A percentile compares a stretch with the other conserved stretches of the same genome.
Evolutionary conservation across 2,888 invertebrate species (phyloP).

Genomic region (Leptinotarsa juncta): DNA sequence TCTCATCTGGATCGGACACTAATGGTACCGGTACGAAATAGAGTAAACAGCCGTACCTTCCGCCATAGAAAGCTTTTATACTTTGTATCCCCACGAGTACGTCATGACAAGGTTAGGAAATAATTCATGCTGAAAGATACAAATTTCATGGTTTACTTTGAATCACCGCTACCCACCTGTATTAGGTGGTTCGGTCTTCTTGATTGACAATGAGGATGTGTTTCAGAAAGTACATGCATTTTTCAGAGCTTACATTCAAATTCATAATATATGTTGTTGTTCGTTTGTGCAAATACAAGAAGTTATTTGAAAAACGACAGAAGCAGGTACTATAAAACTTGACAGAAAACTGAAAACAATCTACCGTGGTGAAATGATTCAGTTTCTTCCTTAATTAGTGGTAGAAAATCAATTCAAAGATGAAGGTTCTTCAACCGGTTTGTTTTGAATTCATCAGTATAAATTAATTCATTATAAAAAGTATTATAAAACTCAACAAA

Average conservation of each 20-base stretch:
- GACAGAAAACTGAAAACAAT: too few relatives aligned
- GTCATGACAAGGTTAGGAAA: conserved; percentile 53
- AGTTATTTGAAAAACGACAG: background rate
- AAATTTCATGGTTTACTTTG: background rate
- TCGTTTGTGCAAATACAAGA: background rate
- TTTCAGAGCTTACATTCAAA: background rate
- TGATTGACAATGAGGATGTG: background rate
- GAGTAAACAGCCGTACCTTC: conserved; percentile 58
- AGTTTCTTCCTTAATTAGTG: too few relatives aligned
- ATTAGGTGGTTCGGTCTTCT: background rate
- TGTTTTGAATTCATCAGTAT: too few relatives aligned
- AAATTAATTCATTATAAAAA: too few relatives aligned
- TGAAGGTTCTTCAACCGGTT: too few relatives aligned
- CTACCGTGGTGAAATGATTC: too few relatives aligned
- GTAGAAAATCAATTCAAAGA: too few relatives aligned
- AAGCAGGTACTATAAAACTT: too few relatives aligned
- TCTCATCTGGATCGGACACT: conserved; percentile 52
- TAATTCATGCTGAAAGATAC: conserved; percentile 6
- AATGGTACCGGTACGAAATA: conserved; percentile 48
- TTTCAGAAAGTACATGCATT: background rate
- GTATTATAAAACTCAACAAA: too few relatives aligned
- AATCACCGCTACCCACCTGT: conserved; percentile 2
- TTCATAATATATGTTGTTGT: too few relatives aligned
- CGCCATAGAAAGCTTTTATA: conserved; percentile 56
- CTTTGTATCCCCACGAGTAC: conserved; percentile 56